Evolutionary conservation across 2,797 vertebrate genomes (phyloP).

Genomic region (Arremon aurantiirostris): DNA sequence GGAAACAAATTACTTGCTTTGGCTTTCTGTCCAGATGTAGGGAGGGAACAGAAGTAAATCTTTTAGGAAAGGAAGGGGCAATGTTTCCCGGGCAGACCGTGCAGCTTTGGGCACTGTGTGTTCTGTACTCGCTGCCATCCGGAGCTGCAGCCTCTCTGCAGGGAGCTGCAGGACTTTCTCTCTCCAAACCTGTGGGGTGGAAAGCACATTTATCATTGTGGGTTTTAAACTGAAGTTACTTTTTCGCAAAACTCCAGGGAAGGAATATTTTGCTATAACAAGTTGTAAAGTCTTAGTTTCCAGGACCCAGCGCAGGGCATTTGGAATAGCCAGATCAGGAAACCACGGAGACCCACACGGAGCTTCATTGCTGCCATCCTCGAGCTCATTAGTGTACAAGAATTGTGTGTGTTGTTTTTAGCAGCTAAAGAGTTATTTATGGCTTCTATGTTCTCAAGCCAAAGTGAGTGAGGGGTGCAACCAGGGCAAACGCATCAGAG

Average conservation of each 20-base stretch:
- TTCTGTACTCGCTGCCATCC: not conserved
- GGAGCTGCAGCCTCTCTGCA: not conserved
- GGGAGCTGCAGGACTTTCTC: not conserved
- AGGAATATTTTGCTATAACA: not conserved
- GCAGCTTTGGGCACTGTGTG: not conserved
- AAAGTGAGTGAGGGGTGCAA: slow-evolving; percentile 70
- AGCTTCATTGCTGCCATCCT: slow-evolving; percentile 49
- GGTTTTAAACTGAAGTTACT: not conserved
- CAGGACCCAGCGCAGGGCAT: not conserved
- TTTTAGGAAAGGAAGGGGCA: not conserved
- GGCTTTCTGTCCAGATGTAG: not conserved
- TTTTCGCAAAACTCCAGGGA: not conserved
- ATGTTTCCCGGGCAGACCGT: not conserved
- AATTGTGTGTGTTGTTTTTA: slow-evolving; percentile 67
- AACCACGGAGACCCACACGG: slow-evolving; percentile 36
- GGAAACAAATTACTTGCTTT: not conserved
- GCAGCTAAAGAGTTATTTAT: slow-evolving; percentile 64
- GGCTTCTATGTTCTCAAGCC: slow-evolving; percentile 68
- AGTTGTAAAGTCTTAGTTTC: not conserved
- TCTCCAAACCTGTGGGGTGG: not conserved
- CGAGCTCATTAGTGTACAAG: slow-evolving; percentile 63
- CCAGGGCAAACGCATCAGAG: slow-evolving; percentile 65
- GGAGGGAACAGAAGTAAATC: not conserved
- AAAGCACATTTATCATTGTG: not conserved
- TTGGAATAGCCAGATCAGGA: not conserved